These are phyloP conservation scores for Montipora capitata DNA, from an alignment of 92 coral and sea anemone species.

Conservation along the genomic window DNA sequence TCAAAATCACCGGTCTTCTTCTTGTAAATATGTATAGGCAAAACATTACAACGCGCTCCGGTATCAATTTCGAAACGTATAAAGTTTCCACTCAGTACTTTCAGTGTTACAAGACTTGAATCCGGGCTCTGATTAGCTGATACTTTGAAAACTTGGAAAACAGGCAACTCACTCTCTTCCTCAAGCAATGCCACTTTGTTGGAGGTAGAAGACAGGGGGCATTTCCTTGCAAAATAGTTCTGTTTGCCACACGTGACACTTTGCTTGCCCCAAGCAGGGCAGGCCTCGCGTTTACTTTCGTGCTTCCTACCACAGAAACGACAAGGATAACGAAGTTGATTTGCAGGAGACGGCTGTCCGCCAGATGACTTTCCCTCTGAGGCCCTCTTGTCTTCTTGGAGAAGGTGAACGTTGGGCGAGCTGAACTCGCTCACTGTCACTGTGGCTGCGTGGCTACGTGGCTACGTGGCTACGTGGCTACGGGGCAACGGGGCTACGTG, in stretches of 20 bases:
- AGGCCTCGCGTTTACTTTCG: slow-evolving; percentile 12
- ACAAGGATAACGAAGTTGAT: too few relatives aligned
- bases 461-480: too few relatives aligned
- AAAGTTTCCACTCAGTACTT: slow-evolving; percentile 3
- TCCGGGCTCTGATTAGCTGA: slow-evolving; percentile 13
- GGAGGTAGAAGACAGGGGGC: neutral
- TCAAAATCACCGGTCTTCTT: slow-evolving; percentile 12
- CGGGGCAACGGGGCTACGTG: too few relatives aligned
- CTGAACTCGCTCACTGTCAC: too few relatives aligned
- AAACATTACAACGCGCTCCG: slow-evolving; percentile 22
- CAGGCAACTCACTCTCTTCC: slow-evolving; percentile 15
- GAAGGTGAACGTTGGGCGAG: too few relatives aligned
- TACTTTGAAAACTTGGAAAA: slow-evolving; percentile 11
- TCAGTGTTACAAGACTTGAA: slow-evolving; percentile 20
- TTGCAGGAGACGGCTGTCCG: too few relatives aligned
- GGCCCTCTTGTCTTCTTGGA: too few relatives aligned
- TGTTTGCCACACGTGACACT: slow-evolving; percentile 9
- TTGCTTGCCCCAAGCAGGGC: slow-evolving; percentile 35
- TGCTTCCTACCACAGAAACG: neutral
- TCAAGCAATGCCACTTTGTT: slow-evolving; percentile 7
- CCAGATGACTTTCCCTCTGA: too few relatives aligned
- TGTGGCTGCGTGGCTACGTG: too few relatives aligned
- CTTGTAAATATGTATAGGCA: slow-evolving; percentile 29
- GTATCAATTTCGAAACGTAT: slow-evolving; percentile 22
- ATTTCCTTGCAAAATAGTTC: slow-evolving; percentile 31